These are phyloP conservation scores for Carpatolechia fugitivella DNA, from an alignment of 2,888 invertebrate species.

Conservation along the genomic window DNA sequence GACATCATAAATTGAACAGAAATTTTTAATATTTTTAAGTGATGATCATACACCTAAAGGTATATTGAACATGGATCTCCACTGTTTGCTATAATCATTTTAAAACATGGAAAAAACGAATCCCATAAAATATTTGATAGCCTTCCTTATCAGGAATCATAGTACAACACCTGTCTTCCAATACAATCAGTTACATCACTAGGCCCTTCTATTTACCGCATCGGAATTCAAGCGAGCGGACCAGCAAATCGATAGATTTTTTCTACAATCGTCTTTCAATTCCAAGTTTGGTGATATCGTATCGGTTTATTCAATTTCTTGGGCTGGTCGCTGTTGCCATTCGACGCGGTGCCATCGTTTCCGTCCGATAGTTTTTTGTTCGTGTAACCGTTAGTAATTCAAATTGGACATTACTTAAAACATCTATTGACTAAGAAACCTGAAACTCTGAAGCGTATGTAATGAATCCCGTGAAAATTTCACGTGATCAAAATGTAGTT, in stretches of 20 bases:
- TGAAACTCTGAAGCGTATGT: no score
- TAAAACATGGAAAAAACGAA: no score
- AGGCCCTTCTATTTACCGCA: slow-evolving; percentile 31
- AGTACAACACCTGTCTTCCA: background rate
- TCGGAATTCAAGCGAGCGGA: slow-evolving; percentile 44
- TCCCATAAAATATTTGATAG: no score
- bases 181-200: background rate
- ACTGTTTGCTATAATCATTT: no score
- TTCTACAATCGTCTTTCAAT: slow-evolving; percentile 71
- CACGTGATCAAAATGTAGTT: no score
- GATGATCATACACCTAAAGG: no score
- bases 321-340: slow-evolving; percentile 63
- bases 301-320: slow-evolving; percentile 74
- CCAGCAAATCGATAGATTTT: slow-evolving; percentile 63
- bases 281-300: slow-evolving; percentile 67
- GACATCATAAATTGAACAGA: no score
- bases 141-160: no score
- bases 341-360: slow-evolving; percentile 66
- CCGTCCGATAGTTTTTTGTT: slow-evolving; percentile 43
- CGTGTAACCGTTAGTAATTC: background rate
- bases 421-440: no score
- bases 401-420: background rate
- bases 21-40: no score
- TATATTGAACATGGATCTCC: no score
- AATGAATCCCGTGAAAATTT: no score